A percentile compares a stretch with the other conserved stretches of the same genome.
These are phyloP conservation scores for Ophioninae sp. DNA, from an alignment of 2,888 invertebrate genomes.

Conservation along the genomic window DNA sequence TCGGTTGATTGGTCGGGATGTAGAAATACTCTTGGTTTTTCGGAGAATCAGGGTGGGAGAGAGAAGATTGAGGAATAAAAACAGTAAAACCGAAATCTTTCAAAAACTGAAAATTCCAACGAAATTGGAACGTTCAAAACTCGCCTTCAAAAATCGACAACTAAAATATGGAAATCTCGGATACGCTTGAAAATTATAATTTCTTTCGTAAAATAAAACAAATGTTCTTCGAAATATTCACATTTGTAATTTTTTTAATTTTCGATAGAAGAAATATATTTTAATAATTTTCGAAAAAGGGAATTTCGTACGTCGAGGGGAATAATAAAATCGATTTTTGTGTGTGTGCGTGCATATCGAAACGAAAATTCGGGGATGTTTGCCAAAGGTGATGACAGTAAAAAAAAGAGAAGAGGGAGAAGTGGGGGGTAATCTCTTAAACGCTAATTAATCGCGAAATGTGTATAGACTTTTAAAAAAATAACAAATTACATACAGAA, in stretches of 20 bases:
- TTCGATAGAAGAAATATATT: not conserved
- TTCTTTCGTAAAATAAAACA: not conserved
- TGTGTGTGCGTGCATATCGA: slow-evolving; percentile 8
- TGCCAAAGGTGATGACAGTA: slow-evolving; percentile 61
- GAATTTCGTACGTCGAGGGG: slow-evolving; percentile 8
- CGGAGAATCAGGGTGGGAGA: not conserved
- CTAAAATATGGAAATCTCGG: not conserved
- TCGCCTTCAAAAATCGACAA: not conserved
- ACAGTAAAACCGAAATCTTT: slow-evolving; percentile 35
- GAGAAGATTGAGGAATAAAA: slow-evolving; percentile 13
- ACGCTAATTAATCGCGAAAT: slow-evolving; percentile 76
- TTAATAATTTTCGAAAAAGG: not conserved
- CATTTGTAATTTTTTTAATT: not conserved
- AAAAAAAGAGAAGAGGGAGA: slow-evolving; percentile 52
- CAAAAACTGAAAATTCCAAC: slow-evolving; percentile 22
- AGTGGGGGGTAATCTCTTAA: slow-evolving; percentile 66
- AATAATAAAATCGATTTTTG: slow-evolving; percentile 24
- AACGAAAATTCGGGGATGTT: slow-evolving; percentile 6
- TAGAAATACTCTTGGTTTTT: slow-evolving; percentile 34
- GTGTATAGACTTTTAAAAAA: slow-evolving; percentile 80
- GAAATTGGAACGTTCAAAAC: slow-evolving; percentile 24
- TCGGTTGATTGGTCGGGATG: slow-evolving; percentile 31
- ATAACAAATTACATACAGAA: slow-evolving; percentile 80
- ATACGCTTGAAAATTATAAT: not conserved
- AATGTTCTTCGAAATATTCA: not conserved